Evolutionary conservation across 1,140 invertebrate genomes (phyloP).

Genomic region (Oncopodura yosiiana): DNA sequence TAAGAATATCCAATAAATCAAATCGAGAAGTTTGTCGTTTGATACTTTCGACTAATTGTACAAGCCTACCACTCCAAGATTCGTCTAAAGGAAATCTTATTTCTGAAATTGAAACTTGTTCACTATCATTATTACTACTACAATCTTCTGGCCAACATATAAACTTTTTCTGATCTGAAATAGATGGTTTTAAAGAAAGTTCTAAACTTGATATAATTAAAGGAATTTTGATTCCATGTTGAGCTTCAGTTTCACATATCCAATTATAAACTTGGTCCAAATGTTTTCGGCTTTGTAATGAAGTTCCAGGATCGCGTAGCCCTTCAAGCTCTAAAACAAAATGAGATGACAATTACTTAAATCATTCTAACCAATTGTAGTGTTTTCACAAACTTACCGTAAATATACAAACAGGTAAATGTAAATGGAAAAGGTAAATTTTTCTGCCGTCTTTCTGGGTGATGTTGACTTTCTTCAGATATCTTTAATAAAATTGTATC

Average conservation of each 20-base stretch:
- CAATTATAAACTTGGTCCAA: slow-evolving; percentile 2
- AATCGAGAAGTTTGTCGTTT: slow-evolving; percentile 17
- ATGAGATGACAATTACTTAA: neutral
- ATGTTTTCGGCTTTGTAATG: too few relatives aligned
- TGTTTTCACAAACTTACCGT: slow-evolving; percentile 14
- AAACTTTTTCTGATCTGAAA: neutral
- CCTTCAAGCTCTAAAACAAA: neutral
- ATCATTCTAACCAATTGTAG: neutral
- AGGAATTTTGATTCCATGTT: slow-evolving; percentile 10
- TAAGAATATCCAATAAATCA: slow-evolving; percentile 14
- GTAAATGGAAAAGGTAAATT: slow-evolving; percentile 27
- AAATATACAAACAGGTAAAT: slow-evolving; percentile 22
- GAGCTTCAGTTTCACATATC: slow-evolving; percentile 3
- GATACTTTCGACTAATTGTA: neutral
- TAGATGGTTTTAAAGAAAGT: neutral
- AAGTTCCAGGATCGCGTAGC: slow-evolving; percentile 3
- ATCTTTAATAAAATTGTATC: neutral
- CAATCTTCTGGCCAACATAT: neutral
- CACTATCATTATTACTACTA: too few relatives aligned
- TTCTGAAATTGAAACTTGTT: too few relatives aligned
- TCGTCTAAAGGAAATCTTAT: slow-evolving; percentile 9
- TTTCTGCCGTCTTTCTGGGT: neutral
- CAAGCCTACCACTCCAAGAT: slow-evolving; percentile 1
- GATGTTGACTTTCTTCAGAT: neutral
- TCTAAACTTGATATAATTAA: slow-evolving; percentile 21